Evolutionary conservation across 1,140 invertebrate species (phyloP), one percentile per base, ranked within the genome.

Genomic region (Meteorus sp.): DNA sequence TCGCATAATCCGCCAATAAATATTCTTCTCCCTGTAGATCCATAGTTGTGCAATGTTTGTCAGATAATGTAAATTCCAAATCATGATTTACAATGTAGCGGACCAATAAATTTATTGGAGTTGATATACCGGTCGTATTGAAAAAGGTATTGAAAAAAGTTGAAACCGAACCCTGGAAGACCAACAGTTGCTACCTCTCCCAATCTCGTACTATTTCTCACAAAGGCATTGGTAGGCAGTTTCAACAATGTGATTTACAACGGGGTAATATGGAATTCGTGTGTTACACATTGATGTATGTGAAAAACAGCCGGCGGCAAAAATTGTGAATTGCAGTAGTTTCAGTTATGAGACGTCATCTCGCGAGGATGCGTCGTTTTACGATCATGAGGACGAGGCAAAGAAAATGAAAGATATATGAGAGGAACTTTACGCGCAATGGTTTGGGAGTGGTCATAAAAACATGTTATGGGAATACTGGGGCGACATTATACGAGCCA

Each of bases 381-480:
- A 58, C 58, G 55, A 54, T 47, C 39, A 23, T 17, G 37, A 22
- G 29, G n/a, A n/a, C n/a, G n/a, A n/a, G n/a, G n/a, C n/a, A n/a
- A n/a, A 47, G 35, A 48, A 27, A 43, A 54, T 31, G 56, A 55
- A 55, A 37, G 55, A 50, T 58, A 55, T 62, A 58, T 33, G 51
- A 58, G 43, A 58, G 9, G 35, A 22, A 22, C 31, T 15, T 39
- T n/a, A n/a, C 65, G 56, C 64, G 60, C 62, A 71, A 60, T 54
- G 65, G 65, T 59, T 31, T 13, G 20, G 65, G 33, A 29, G 41
- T 41, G 25, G 37, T 47, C 56, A 57, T 72, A 72, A 66, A 70
- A 63, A 5, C 9, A 44, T 62, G 68, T 68, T 65, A 68, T 65
- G 58, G 58, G 35, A 52, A 23, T 11, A 51, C 8, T 39, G 56